Evolutionary conservation across 2,888 invertebrate species (phyloP), one percentile per base, ranked within the genome.

Genomic region (Crepidodera aurea): DNA sequence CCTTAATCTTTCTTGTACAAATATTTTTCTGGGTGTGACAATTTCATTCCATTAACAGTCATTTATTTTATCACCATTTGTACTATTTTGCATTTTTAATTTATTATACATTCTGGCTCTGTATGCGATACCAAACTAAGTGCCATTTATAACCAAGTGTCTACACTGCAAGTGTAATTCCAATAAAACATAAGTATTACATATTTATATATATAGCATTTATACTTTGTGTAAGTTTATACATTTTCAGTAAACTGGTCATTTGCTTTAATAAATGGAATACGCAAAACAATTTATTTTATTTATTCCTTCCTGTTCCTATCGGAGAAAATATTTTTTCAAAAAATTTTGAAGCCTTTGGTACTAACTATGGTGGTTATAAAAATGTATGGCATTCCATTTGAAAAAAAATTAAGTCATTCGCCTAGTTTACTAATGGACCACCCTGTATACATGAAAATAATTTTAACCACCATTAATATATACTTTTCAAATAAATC

Each of bases 91-190:
- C 57, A 63, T 46, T 64, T 40, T 58, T 60, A 54, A 63, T 67
- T 65, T 63, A 67, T 57, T 57, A 34, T 50, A 48, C 39, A 39
- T 65, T 60, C 48, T 71, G 73, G 73, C 73, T 72, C 69, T 69
- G 50, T 44, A 4, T 59, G 67, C 69, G 66, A 72, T 73, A 73
- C 71, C 72, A 72, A 72, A 70, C 67, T 67, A 75, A 75, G 75
- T 75, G 75, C 75, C 75, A 75, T 75, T 71, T 74, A 69, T 69
- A 72, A 71, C 62, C 69, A 69, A 65, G 62, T 57, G 32, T 63
- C 29, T 50, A 64, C 65, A 67, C 65, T 66, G 10, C 62, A 69
- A 66, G 68, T 67, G 65, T 71, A 69, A 67, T 68, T 56, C 61
- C 66, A 67, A 55, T 64, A 66, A 63, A 64, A 66, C 64, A 63